phyloP scores from a whole-genome alignment of 2,797 vertebrate genomes.

The Manis javanica region DNA sequence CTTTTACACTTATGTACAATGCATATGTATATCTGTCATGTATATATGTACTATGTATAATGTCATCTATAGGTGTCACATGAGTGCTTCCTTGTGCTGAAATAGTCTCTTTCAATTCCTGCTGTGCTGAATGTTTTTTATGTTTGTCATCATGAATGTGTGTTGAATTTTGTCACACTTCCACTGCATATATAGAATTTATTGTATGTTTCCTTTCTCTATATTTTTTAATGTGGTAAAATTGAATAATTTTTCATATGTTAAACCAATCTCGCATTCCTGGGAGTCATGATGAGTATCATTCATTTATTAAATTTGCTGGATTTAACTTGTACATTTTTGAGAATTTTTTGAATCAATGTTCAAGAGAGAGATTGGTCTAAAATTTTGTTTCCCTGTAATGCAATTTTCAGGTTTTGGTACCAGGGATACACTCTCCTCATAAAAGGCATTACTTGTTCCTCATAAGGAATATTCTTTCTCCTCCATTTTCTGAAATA shows the following conservation, averaged over 20 bases:
- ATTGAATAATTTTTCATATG: not conserved
- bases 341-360: not conserved
- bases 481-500: not conserved
- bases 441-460: not conserved
- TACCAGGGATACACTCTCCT: not conserved
- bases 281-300: not conserved
- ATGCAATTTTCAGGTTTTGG: not conserved
- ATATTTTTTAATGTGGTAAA: not conserved
- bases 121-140: not conserved
- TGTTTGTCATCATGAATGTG: not conserved
- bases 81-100: not conserved
- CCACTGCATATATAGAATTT: not conserved
- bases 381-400: not conserved
- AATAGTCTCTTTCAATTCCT: not conserved
- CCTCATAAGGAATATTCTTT: not conserved
- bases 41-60: not conserved
- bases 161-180: not conserved
- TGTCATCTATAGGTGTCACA: not conserved
- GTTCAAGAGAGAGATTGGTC: not conserved
- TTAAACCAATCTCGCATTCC: not conserved
- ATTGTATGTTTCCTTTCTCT: not conserved
- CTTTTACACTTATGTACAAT: not conserved
- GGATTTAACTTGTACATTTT: not conserved
- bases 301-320: not conserved
- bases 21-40: not conserved